phyloP scores from a whole-genome alignment of 2,797 vertebrate species.

The Halcyon badia region DNA sequence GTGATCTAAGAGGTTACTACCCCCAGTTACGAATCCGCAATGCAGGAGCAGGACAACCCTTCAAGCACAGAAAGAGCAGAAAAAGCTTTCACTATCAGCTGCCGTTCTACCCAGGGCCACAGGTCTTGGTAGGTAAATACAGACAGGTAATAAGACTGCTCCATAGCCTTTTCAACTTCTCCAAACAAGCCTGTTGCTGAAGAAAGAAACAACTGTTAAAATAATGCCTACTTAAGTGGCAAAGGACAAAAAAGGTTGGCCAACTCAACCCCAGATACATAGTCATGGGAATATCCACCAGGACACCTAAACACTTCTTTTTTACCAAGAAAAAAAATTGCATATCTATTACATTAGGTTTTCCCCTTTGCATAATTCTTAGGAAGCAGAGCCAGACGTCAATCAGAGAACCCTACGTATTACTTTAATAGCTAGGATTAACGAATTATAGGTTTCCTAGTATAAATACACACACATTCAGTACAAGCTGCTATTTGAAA shows the following conservation, averaged over 20 bases:
- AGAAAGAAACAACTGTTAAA: neutral
- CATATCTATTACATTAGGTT: neutral
- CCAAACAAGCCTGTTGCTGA: neutral
- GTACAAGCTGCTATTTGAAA: conserved; percentile 34
- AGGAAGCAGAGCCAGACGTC: neutral
- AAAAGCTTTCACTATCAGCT: neutral
- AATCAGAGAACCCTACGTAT: conserved; percentile 30
- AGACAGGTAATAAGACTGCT: neutral
- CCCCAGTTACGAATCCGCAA: neutral
- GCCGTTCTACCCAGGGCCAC: neutral
- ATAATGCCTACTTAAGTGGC: neutral
- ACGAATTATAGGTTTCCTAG: conserved; percentile 56
- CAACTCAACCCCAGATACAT: neutral
- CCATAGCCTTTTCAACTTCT: neutral
- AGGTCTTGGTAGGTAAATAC: neutral
- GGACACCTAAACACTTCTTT: neutral
- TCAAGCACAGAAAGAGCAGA: neutral
- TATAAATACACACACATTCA: neutral
- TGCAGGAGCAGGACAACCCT: neutral
- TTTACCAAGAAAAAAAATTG: neutral
- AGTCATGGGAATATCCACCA: neutral
- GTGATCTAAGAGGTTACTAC: neutral
- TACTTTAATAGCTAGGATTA: conserved; percentile 60
- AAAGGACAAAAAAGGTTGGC: neutral
- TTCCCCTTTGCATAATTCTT: neutral